Conservation (phyloP, 2,797 vertebrate species). For the Cyprinodon diabolis region DNA sequence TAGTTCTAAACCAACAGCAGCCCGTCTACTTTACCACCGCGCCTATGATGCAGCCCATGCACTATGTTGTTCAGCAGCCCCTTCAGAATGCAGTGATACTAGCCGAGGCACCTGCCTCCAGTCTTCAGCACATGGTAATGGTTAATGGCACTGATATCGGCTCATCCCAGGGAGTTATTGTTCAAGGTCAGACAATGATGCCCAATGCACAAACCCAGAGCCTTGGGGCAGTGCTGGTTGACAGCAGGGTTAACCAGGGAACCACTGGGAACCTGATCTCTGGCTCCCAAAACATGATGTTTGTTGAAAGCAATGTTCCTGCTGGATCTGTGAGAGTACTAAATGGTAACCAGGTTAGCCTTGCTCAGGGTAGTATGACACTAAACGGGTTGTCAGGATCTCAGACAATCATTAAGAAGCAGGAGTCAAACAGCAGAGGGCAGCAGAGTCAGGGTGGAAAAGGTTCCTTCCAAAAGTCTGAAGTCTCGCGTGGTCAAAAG, state of each 20-base stretch:
- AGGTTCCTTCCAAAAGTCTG: slow-evolving; percentile 17
- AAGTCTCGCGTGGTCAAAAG: slow-evolving; percentile 27
- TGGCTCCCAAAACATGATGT: slow-evolving; percentile 57
- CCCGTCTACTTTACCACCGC: slow-evolving; percentile 78
- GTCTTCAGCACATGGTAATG: slow-evolving; percentile 24
- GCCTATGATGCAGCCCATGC: slow-evolving; percentile 65
- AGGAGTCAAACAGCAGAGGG: slow-evolving; percentile 31
- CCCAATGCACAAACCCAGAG: slow-evolving; percentile 34
- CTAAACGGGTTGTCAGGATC: slow-evolving; percentile 43
- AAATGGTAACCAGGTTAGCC: slow-evolving; percentile 41
- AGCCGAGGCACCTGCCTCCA: slow-evolving; percentile 76
- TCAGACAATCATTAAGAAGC: slow-evolving; percentile 62
- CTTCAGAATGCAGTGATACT: slow-evolving; percentile 84
- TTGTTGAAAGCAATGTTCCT: slow-evolving; percentile 57
- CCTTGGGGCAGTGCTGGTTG: slow-evolving; percentile 66
- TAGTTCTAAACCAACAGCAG: slow-evolving; percentile 71
- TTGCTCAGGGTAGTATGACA: slow-evolving; percentile 47
- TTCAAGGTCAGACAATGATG: slow-evolving; percentile 64
- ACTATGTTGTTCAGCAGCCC: slow-evolving; percentile 79
- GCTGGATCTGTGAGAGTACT: slow-evolving; percentile 44
- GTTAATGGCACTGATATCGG: background rate
- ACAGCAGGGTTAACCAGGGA: slow-evolving; percentile 22
- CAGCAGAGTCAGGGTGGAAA: slow-evolving; percentile 49
- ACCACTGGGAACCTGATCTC: slow-evolving; percentile 35
- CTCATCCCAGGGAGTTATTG: slow-evolving; percentile 52